Percentiles rank a stretch among this genome's conserved stretches.
These are phyloP conservation scores for Crax fasciolata DNA, from an alignment of 2,797 vertebrate species.

Conservation along the genomic window DNA sequence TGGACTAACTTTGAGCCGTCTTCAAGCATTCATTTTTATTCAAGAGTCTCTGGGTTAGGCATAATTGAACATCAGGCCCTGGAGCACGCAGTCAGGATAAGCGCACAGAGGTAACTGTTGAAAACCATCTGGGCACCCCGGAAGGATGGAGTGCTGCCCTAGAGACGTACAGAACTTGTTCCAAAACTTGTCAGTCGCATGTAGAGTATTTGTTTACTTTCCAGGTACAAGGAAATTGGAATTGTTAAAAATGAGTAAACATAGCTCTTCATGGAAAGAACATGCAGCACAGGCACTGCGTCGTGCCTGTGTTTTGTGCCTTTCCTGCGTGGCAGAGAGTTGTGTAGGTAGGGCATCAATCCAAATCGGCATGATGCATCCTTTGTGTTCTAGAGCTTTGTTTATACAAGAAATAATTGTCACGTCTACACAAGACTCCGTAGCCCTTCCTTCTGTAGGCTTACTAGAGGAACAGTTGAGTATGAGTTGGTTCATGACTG, in stretches of 20 bases:
- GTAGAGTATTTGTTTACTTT: not conserved
- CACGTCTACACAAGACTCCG: not conserved
- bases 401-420: not conserved
- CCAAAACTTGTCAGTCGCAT: not conserved
- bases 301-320: not conserved
- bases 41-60: not conserved
- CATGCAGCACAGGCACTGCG: not conserved
- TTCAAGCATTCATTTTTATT: not conserved
- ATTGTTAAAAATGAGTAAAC: not conserved
- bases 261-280: not conserved
- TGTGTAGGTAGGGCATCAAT: not conserved
- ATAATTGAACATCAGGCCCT: not conserved
- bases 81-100: not conserved
- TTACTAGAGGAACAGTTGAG: not conserved
- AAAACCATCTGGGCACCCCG: not conserved
- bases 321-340: not conserved
- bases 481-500: rapidly evolving
- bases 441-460: not conserved
- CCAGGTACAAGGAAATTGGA: not conserved
- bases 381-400: not conserved
- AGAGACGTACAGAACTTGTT: not conserved
- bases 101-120: not conserved
- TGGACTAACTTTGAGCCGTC: not conserved
- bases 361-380: not conserved
- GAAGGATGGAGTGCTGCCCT: not conserved